Conservation (phyloP, 2,797 vertebrate species). For the Parauchenoglanis punctatus region DNA sequence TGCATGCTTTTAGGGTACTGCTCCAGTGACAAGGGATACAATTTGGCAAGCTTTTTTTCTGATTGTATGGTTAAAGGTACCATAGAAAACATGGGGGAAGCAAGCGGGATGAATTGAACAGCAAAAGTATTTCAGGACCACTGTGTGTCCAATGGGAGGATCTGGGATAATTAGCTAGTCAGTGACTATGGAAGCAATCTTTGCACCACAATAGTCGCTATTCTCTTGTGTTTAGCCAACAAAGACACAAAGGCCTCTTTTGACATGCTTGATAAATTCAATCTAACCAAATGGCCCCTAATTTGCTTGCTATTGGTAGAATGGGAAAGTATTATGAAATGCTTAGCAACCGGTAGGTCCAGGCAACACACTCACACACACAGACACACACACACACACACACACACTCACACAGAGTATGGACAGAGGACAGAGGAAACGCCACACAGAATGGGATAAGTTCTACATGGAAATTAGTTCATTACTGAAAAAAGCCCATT, state of each 20-base stretch:
- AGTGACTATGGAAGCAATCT: constrained; percentile 67
- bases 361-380: constrained; percentile 19
- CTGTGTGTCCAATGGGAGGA: constrained; percentile 25
- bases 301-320: constrained; percentile 54
- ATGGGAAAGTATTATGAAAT: constrained; percentile 59
- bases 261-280: constrained; percentile 71
- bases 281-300: constrained; percentile 62
- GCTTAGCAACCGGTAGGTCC: constrained; percentile 56
- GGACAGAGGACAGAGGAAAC: constrained; percentile 34
- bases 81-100: background rate
- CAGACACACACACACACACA: constrained; percentile 3
- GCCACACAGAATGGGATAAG: constrained; percentile 4
- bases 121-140: constrained; percentile 16
- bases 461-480: constrained; percentile 70
- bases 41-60: background rate
- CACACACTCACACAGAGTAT: constrained; percentile 10
- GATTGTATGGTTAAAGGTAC: background rate
- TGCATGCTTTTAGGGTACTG: background rate
- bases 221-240: constrained; percentile 65
- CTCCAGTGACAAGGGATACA: background rate
- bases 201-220: constrained; percentile 70
- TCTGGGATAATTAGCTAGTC: constrained; percentile 71
- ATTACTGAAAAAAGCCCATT: constrained; percentile 69
- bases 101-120: constrained; percentile 1
- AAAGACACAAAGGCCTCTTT: constrained; percentile 69